Percentiles rank a stretch among this genome's conserved stretches.
These are phyloP conservation scores for Dendroctonus ponderosae DNA, from an alignment of 1,140 invertebrate species.

Conservation along the genomic window DNA sequence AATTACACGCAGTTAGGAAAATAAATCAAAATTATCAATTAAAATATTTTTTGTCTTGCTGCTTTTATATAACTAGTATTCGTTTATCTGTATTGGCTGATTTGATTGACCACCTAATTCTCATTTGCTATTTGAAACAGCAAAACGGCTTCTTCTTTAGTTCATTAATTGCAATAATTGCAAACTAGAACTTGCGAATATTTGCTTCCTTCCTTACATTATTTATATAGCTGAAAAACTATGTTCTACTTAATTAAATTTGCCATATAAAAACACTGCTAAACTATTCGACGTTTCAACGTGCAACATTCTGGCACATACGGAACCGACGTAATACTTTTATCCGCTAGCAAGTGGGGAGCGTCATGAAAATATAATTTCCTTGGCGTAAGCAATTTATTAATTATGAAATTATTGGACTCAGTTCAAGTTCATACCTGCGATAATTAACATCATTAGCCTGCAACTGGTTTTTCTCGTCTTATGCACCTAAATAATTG, in stretches of 20 bases:
- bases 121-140: too few relatives aligned
- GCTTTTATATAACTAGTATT: too few relatives aligned
- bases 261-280: background rate
- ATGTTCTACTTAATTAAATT: background rate
- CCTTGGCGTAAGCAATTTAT: slow-evolving; percentile 15
- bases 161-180: too few relatives aligned
- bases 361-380: slow-evolving; percentile 11
- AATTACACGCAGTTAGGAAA: too few relatives aligned
- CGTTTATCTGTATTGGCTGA: too few relatives aligned
- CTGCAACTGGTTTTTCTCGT: slow-evolving; percentile 23
- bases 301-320: background rate
- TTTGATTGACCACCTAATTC: too few relatives aligned
- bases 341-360: background rate
- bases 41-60: too few relatives aligned
- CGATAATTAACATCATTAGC: slow-evolving; percentile 24
- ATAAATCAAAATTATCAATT: too few relatives aligned
- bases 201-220: too few relatives aligned
- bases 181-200: too few relatives aligned
- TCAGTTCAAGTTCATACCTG: slow-evolving; percentile 23
- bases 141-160: too few relatives aligned
- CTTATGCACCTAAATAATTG: slow-evolving; percentile 21
- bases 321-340: background rate
- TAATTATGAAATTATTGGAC: slow-evolving; percentile 30
- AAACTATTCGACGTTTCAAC: background rate
- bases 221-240: too few relatives aligned